Base-by-base conservation (phyloP, 2,888 invertebrate species). In the Sarcophaga caerulescens region DNA sequence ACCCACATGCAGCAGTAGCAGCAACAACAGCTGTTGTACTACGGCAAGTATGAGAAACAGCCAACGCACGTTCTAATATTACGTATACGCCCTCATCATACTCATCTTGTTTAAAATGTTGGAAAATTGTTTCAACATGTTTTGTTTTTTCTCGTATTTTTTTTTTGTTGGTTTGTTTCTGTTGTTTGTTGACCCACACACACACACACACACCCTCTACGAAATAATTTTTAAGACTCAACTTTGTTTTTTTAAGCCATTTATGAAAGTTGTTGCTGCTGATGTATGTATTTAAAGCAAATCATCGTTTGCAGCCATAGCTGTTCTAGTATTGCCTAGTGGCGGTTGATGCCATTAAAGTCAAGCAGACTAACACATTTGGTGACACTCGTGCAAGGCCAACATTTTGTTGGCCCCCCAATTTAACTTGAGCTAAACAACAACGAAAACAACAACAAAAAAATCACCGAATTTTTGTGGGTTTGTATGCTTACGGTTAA, bases 301-400 rank as follows among this genome's bases (percentile, higher is more conserved):
- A 75, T 62, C n/a, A 1, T 69, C n/a, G 66, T 47, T 70, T 59
- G 23, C 69, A 45, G 19, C 52, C 17, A 52, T 4, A 6, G 52
- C 52, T 52, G 52, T 52, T 14, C 52, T 52, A 14, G 52, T 52
- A 52, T 52, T 52, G 52, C 52, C 52, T 14, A 52, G 52, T 52
- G 52, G 52, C 52, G 12, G 17, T 14, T 52, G 52, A 17, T 17
- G 17, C 12, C 52, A 52, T 17, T 35, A 52, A 17, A 52, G 52
- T 17, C 52, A 52, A 52, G 17, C 66, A 63, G 74, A 21, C 14
- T 52, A 52, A 52, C 12, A 77, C 60, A 79, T 76, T 80, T 84
- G 81, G 74, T 84, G 86, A 70, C 70, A 84, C 74, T 81, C 60
- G 80, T 84, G 68, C 74, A 86, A 84, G 77, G 74, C 60, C 74